phyloP scores from a whole-genome alignment of 1,140 invertebrate species.

The Steinernema khuongi region DNA sequence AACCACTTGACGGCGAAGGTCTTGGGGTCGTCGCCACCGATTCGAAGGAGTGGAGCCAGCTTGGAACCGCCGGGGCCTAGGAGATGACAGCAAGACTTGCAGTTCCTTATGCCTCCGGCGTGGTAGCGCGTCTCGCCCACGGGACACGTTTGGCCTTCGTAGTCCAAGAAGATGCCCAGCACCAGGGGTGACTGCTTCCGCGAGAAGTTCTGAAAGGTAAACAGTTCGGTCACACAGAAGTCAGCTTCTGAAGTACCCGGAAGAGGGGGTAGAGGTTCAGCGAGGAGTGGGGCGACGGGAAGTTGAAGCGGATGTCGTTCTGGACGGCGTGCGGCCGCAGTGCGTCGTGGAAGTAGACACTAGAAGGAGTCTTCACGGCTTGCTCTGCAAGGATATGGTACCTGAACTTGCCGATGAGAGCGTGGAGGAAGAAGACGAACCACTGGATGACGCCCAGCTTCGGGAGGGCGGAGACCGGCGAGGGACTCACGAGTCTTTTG shows the following conservation, averaged over 20 bases:
- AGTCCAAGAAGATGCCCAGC: background rate
- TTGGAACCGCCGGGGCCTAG: background rate
- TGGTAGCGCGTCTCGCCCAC: background rate
- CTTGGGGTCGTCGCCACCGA: background rate
- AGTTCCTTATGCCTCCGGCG: background rate
- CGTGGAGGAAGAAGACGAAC: background rate
- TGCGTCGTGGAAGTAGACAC: slow-evolving; percentile 9
- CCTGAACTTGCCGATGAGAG: background rate
- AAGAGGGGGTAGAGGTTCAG: background rate
- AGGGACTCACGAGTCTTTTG: background rate
- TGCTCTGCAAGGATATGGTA: background rate
- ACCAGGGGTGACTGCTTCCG: background rate
- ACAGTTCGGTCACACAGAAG: too few relatives aligned
- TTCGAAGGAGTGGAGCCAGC: background rate
- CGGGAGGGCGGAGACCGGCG: background rate
- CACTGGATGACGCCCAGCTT: background rate
- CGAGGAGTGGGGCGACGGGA: background rate
- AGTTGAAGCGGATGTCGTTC: background rate
- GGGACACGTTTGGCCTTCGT: background rate
- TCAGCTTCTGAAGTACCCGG: too few relatives aligned
- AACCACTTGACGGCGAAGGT: background rate
- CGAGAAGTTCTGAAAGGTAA: too few relatives aligned
- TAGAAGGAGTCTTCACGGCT: background rate
- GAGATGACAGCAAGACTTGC: background rate
- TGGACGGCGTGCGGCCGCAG: background rate